Percentiles rank a stretch among this genome's conserved stretches.
Conservation (phyloP, 1,140 invertebrate species). For the Phthorimaea operculella region DNA sequence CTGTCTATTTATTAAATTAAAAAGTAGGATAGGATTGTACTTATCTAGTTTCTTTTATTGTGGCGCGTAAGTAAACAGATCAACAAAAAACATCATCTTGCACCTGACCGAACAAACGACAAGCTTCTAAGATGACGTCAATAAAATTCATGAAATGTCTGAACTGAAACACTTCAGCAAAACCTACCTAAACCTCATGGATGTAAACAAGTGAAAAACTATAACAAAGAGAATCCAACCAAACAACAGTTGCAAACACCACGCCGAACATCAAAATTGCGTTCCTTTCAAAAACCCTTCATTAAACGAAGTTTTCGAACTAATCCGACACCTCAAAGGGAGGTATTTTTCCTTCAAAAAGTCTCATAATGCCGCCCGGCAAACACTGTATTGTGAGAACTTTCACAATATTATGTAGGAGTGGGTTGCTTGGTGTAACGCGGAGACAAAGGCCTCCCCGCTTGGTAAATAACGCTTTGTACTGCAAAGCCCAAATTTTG, state of each 20-base stretch:
- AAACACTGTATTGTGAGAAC: constrained; percentile 61
- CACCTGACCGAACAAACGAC: too few species aligned
- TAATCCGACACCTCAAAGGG: constrained; percentile 42
- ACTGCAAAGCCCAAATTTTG: constrained; percentile 67
- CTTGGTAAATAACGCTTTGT: constrained; percentile 66
- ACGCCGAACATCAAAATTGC: not conserved
- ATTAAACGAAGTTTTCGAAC: constrained; percentile 15
- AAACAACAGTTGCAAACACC: not conserved
- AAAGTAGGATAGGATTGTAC: too few species aligned
- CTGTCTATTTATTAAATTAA: too few species aligned
- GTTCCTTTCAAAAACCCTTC: not conserved
- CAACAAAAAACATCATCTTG: too few species aligned
- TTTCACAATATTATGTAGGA: constrained; percentile 67
- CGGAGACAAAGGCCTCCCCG: constrained; percentile 54
- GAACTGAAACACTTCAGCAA: too few species aligned
- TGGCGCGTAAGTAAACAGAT: too few species aligned
- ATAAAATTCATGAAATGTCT: too few species aligned
- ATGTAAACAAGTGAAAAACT: too few species aligned
- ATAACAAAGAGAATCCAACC: too few species aligned
- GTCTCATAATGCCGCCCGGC: constrained; percentile 48
- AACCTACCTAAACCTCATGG: too few species aligned
- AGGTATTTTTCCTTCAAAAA: constrained; percentile 41
- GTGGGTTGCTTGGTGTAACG: constrained; percentile 46
- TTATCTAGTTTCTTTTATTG: too few species aligned
- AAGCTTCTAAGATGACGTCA: too few species aligned